A percentile compares a stretch with the other conserved stretches of the same genome.
These are phyloP conservation scores for Drosophila kepulauana DNA, from an alignment of 1,140 invertebrate genomes.

Conservation along the genomic window DNA sequence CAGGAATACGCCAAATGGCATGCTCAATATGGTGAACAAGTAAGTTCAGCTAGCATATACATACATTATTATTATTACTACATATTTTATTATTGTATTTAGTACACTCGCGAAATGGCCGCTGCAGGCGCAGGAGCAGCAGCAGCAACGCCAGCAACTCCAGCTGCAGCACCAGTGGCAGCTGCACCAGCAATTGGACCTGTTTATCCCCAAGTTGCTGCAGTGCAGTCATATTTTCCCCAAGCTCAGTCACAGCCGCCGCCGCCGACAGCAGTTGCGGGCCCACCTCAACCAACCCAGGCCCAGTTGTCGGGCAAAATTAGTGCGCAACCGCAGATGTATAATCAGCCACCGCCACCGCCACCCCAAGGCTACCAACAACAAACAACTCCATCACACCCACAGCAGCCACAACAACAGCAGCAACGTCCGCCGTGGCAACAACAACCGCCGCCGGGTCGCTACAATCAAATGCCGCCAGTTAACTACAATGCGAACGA, in stretches of 20 bases:
- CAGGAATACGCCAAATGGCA: slow-evolving; percentile 94
- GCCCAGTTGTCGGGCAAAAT: slow-evolving; percentile 64
- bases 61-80: no score
- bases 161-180: slow-evolving; percentile 16
- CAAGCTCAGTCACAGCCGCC: slow-evolving; percentile 10
- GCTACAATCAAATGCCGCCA: slow-evolving; percentile 44
- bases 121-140: slow-evolving; percentile 57
- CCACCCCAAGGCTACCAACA: slow-evolving; percentile 75
- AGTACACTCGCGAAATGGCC: slow-evolving; percentile 84
- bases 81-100: background rate
- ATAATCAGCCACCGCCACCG: slow-evolving; percentile 85
- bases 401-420: slow-evolving; percentile 10
- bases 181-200: slow-evolving; percentile 29
- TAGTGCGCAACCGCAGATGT: slow-evolving; percentile 75
- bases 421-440: slow-evolving; percentile 40
- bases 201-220: slow-evolving; percentile 41
- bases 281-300: slow-evolving; percentile 36
- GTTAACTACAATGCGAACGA: slow-evolving; percentile 22
- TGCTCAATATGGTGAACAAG: slow-evolving; percentile 92
- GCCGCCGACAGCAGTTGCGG: background rate
- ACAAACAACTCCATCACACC: slow-evolving; percentile 38
- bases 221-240: slow-evolving; percentile 11
- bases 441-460: slow-evolving; percentile 15
- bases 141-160: slow-evolving; percentile 21
- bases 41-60: slow-evolving; percentile 61